Conservation (phyloP, 2,113 vertebrate species). For the Phycodurus eques region DNA sequence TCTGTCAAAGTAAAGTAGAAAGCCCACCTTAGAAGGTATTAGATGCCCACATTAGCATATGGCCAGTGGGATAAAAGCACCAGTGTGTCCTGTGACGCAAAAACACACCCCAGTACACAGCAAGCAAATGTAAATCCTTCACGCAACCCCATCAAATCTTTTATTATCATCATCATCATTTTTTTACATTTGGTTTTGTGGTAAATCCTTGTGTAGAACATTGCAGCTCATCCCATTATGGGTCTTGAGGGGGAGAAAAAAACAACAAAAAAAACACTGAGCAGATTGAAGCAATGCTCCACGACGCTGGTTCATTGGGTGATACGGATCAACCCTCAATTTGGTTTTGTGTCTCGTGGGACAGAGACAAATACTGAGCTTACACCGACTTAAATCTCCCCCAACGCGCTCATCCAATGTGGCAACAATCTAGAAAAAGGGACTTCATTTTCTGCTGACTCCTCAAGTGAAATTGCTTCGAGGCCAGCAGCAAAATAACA, state of each 20-base stretch:
- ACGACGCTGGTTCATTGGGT: background rate
- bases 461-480: constrained; percentile 2
- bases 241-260: constrained; percentile 19
- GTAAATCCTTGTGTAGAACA: constrained; percentile 51
- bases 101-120: background rate
- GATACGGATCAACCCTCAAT: constrained; percentile 56
- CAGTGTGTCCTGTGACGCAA: constrained; percentile 3
- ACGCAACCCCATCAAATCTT: constrained; percentile 13
- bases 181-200: constrained; percentile 18
- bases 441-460: constrained; percentile 22
- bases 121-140: constrained; percentile 7
- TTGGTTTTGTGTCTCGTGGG: constrained; percentile 50
- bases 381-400: constrained; percentile 59
- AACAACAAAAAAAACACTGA: constrained; percentile 31
- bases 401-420: constrained; percentile 51
- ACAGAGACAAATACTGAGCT: constrained; percentile 61
- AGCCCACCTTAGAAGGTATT: constrained; percentile 20
- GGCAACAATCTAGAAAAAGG: constrained; percentile 36
- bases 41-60: constrained; percentile 10
- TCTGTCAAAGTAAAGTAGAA: constrained; percentile 20
- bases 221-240: constrained; percentile 54
- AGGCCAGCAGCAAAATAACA: background rate
- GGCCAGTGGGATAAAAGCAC: constrained; percentile 7
- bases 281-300: constrained; percentile 57
- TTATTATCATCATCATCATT: constrained; percentile 3